These are phyloP conservation scores for Atlantisia rogersi DNA, from an alignment of 2,113 vertebrate genomes.

Conservation along the genomic window DNA sequence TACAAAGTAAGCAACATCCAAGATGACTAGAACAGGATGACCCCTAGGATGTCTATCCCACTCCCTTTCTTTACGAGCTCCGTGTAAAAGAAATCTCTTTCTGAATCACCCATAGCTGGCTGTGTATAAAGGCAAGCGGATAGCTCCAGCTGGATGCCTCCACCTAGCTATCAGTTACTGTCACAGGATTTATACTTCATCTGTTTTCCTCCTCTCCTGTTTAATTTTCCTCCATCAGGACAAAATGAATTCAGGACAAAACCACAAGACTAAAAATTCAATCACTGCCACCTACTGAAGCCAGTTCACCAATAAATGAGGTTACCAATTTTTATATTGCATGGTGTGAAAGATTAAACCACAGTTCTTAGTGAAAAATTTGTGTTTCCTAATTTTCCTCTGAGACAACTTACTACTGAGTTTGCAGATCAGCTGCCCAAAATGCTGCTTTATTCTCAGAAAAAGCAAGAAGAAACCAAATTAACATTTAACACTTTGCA, in stretches of 20 bases:
- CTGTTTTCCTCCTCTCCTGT: background rate
- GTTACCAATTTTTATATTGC: background rate
- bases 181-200: background rate
- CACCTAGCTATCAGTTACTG: slow-evolving; percentile 22
- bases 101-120: background rate
- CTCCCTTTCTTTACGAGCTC: background rate
- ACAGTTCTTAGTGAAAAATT: background rate
- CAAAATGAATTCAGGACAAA: background rate
- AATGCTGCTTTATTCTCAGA: background rate
- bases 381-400: background rate
- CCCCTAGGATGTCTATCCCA: background rate
- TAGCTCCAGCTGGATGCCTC: background rate
- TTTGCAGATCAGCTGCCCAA: background rate
- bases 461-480: background rate
- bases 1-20: background rate
- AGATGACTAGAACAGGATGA: background rate
- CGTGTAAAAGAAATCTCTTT: background rate
- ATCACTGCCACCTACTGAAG: background rate
- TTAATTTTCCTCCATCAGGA: background rate
- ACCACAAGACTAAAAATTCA: background rate
- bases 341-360: background rate
- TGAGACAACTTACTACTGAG: background rate
- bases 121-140: background rate
- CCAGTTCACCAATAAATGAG: background rate
- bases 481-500: background rate